phyloP scores from a whole-genome alignment of 1,140 invertebrate genomes.

The Aculops lycopersici region DNA sequence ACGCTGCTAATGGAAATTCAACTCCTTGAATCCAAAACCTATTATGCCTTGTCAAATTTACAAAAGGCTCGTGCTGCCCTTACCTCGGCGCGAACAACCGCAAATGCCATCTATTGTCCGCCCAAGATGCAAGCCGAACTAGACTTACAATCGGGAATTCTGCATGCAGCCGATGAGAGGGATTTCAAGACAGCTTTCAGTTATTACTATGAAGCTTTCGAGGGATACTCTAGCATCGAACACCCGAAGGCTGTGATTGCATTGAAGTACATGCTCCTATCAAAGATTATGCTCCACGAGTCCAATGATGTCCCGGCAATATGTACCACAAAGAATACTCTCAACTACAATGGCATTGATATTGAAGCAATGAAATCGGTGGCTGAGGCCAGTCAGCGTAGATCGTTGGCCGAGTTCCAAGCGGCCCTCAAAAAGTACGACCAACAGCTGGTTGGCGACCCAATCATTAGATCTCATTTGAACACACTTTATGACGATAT shows the following conservation, averaged over 20 bases:
- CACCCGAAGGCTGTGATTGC: constrained; percentile 60
- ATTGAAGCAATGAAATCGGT: constrained; percentile 92
- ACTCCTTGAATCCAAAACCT: constrained; percentile 73
- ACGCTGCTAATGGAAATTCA: constrained; percentile 82
- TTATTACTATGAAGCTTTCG: constrained; percentile 99
- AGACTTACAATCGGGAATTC: constrained; percentile 84
- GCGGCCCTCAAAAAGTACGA: constrained; percentile 37
- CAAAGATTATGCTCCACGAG: constrained; percentile 85
- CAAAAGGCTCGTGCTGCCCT: constrained; percentile 80
- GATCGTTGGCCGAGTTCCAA: constrained; percentile 84
- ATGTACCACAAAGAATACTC: constrained; percentile 72
- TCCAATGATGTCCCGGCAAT: constrained; percentile 84
- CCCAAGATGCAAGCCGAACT: constrained; percentile 85
- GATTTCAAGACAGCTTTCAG: constrained; percentile 99
- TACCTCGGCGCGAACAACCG: constrained; percentile 87
- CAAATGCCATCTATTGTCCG: constrained; percentile 94
- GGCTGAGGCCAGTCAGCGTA: constrained; percentile 70
- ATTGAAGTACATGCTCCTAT: constrained; percentile 92
- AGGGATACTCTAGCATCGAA: constrained; percentile 88
- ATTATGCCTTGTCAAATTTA: constrained; percentile 80
- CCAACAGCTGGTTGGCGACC: constrained; percentile 68
- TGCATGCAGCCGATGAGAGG: constrained; percentile 92
- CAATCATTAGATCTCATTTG: constrained; percentile 77
- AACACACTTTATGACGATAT: constrained; percentile 89
- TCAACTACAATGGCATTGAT: constrained; percentile 77